These are phyloP conservation scores for Gephyroberyx darwinii DNA, from an alignment of 2,797 vertebrate genomes.

Conservation along the genomic window DNA sequence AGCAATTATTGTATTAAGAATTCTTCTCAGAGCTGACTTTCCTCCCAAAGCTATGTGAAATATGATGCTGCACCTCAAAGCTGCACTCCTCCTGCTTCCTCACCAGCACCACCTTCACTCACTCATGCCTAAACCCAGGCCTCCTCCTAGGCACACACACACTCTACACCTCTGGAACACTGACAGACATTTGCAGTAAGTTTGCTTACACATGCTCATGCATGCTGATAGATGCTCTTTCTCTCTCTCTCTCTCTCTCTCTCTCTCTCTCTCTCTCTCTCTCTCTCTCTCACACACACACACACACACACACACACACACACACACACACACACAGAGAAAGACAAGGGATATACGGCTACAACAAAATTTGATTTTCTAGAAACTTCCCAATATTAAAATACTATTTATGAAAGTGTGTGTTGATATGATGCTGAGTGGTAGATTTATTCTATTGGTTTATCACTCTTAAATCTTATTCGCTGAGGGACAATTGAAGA, in stretches of 20 bases:
- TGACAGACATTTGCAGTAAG: constrained; percentile 24
- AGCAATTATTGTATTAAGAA: constrained; percentile 84
- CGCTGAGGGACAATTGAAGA: constrained; percentile 72
- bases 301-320: neutral
- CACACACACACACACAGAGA: neutral
- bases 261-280: too few relatives aligned
- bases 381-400: constrained; percentile 34
- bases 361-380: neutral
- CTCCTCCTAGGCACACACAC: constrained; percentile 46
- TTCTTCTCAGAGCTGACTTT: constrained; percentile 71
- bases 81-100: constrained; percentile 47
- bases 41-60: constrained; percentile 65
- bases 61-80: constrained; percentile 59
- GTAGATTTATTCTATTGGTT: constrained; percentile 72
- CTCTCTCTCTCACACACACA: too few relatives aligned
- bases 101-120: constrained; percentile 48
- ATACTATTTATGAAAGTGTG: constrained; percentile 62
- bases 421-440: constrained; percentile 65
- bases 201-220: constrained; percentile 48
- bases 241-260: too few relatives aligned
- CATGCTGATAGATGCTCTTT: constrained; percentile 13
- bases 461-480: constrained; percentile 75
- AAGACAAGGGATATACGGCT: neutral
- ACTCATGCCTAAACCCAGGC: constrained; percentile 42
- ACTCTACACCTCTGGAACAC: constrained; percentile 22